Base-by-base conservation (phyloP, 2,113 vertebrate genomes). In the Bungarus multicinctus region DNA sequence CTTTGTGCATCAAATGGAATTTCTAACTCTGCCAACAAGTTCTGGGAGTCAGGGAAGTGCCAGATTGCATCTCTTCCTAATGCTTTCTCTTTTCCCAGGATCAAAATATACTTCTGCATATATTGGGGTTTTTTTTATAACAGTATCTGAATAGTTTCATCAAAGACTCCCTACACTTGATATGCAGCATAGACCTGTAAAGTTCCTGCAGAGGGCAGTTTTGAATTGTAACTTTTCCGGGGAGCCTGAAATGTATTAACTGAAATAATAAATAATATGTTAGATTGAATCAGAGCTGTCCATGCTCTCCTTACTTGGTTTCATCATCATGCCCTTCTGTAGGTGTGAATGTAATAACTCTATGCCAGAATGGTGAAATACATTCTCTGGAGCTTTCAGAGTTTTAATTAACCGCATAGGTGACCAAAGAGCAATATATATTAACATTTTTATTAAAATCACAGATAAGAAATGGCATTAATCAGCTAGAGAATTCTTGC, bases 381-480 rank as follows among this genome's bases (percentile, higher is more conserved):
- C 94, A 94, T 89, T 5, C 58, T 93, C 91, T 91, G 87, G 93
- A 96, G 95, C 93, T 94, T 97, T 96, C 94, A 90, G 69, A 87
- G 47, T 95, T 97, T 97, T 97, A 96, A 97, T 97, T 97, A 97
- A 97, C 96, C 93, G 94, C 90, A 93, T 91, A 94, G 92, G 96
- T 96, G 94, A 93, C 92, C 85, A 86, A 97, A 39, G 54, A 97
- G 92, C 95, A 89, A 91, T 95, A 96, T 92, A 93, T 97, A 97
- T 96, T 97, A 96, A 94, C 93, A 94, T 93, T 97, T 97, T 95
- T 97, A 97, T 97, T 97, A 96, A 97, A 97, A 97, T 96, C 91
- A 95, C 53, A 57, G 95, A 91, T 95, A 97, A 96, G 96, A 91
- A 95, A 96, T 92, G 89, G 58, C 0, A 45, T 97, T 97, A 96